Base-by-base conservation (phyloP, 2,113 vertebrate genomes). In the Labeo catla region DNA sequence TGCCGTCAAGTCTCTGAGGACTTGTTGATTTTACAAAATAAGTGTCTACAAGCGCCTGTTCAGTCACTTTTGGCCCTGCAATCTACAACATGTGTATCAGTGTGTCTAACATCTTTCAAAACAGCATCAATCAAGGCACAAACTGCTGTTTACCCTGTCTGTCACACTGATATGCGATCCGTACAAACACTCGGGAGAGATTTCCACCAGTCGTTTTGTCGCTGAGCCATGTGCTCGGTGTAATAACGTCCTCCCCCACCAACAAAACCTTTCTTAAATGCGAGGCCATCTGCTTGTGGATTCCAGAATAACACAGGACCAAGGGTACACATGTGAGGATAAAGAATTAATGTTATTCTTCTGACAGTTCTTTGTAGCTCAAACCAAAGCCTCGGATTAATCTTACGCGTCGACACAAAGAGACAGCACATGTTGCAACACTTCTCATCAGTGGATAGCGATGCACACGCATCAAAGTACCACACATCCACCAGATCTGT, bases 261-360 rank as follows among this genome's bases (percentile, higher is more conserved):
- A 19, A 23, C 12, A n/a, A 52, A 49, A 54, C 28, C 39, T 39
- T 39, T 50, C 76, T 47, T 16, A 73, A n/a, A 57, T 59, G 15
- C 77, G 76, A 47, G 68, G 19, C 85, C 85, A 86, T 81, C 85
- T 86, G 78, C 52, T 86, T 81, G 43, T 52, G 36, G 49, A 49
- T 76, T 63, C 52, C 57, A 61, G 57, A n/a, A 61, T 61, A 81
- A 73, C 61, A 50, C 45, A 73, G 66, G 28, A 81, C 66, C 65
- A 54, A 61, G 6, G 50, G 16, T 70, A 72, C 66, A 81, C 85
- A 49, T n/a, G 63, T 65, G 47, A 70, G 57, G 80, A 83, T 83
- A 57, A 87, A 83, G 72, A 83, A 83, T 87, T 83, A 68, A 76
- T 76, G 34, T 54, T 13, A 65, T 54, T 86, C 59, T 76, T 86